Percentiles rank a stretch among this genome's conserved stretches.
phyloP scores from a whole-genome alignment of 2,888 invertebrate species.

The Saturnia pavonia region DNA sequence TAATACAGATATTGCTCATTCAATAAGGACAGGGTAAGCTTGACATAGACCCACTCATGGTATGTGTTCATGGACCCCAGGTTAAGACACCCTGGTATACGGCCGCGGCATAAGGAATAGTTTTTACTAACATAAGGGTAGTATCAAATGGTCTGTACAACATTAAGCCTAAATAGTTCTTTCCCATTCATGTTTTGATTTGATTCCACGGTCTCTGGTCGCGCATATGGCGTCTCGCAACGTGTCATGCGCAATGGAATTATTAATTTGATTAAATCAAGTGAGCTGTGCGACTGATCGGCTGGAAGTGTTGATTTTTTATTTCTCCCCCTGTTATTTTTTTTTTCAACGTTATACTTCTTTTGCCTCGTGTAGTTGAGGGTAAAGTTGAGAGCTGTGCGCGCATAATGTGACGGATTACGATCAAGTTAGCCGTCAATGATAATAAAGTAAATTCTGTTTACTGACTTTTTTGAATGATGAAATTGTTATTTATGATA shows the following conservation, averaged over 20 bases:
- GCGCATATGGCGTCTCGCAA: slow-evolving; percentile 31
- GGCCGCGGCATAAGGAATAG: neutral
- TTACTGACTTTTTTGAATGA: too few species aligned
- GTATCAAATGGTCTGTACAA: neutral
- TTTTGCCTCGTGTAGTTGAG: neutral
- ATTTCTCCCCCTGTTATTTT: neutral
- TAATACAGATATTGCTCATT: too few species aligned
- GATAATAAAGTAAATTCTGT: too few species aligned
- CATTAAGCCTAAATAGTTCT: neutral
- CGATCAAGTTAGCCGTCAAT: too few species aligned
- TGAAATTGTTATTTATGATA: too few species aligned
- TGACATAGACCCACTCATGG: too few species aligned
- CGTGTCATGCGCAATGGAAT: neutral
- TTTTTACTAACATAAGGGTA: slow-evolving; percentile 1
- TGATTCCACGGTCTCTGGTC: slow-evolving; percentile 28
- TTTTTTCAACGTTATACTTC: neutral
- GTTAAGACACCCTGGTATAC: too few species aligned
- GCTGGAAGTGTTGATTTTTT: slow-evolving; percentile 2
- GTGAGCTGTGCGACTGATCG: slow-evolving; percentile 1
- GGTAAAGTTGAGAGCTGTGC: neutral
- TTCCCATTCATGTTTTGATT: slow-evolving; percentile 31
- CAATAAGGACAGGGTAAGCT: too few species aligned
- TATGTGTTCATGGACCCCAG: too few species aligned
- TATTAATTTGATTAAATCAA: slow-evolving; percentile 2
- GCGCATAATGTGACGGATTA: too few species aligned